These are phyloP conservation scores for Noctuana brunneofusca DNA, from an alignment of 2,888 invertebrate species.

Conservation along the genomic window DNA sequence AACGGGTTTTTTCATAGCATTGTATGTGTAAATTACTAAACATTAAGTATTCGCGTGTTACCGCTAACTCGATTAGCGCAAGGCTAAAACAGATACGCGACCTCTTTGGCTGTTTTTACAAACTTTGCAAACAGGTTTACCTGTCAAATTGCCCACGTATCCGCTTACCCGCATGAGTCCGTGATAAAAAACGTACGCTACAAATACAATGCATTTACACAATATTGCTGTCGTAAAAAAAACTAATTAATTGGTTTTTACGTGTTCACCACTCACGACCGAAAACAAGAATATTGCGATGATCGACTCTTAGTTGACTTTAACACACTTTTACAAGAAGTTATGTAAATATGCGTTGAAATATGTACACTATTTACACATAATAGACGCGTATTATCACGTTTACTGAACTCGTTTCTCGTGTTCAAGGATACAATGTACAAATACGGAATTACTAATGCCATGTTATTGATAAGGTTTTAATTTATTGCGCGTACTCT, in stretches of 20 bases:
- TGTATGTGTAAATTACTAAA: constrained; percentile 64
- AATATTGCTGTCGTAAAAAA: constrained; percentile 19
- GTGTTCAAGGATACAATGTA: constrained; percentile 18
- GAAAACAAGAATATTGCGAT: too few species aligned
- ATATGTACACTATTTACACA: neutral
- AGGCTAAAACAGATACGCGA: constrained; percentile 76
- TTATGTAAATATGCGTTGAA: constrained; percentile 1
- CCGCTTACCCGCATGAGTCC: constrained; percentile 49
- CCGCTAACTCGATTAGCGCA: constrained; percentile 75
- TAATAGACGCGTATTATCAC: constrained; percentile 10
- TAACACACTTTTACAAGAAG: neutral
- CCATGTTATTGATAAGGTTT: constrained; percentile 16
- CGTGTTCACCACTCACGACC: constrained; percentile 26
- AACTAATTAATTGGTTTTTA: constrained; percentile 26
- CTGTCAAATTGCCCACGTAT: constrained; percentile 53
- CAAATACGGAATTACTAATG: constrained; percentile 10
- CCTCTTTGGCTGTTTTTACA: constrained; percentile 71
- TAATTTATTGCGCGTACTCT: constrained; percentile 8
- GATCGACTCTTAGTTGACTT: neutral
- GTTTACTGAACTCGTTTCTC: constrained; percentile 20
- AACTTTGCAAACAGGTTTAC: constrained; percentile 57
- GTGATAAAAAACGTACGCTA: constrained; percentile 41
- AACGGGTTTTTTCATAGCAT: constrained; percentile 47
- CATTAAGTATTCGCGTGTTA: constrained; percentile 67
- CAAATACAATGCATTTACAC: constrained; percentile 43